Base-by-base conservation (phyloP, 1,140 invertebrate species). In the Brachionus calyciflorus region DNA sequence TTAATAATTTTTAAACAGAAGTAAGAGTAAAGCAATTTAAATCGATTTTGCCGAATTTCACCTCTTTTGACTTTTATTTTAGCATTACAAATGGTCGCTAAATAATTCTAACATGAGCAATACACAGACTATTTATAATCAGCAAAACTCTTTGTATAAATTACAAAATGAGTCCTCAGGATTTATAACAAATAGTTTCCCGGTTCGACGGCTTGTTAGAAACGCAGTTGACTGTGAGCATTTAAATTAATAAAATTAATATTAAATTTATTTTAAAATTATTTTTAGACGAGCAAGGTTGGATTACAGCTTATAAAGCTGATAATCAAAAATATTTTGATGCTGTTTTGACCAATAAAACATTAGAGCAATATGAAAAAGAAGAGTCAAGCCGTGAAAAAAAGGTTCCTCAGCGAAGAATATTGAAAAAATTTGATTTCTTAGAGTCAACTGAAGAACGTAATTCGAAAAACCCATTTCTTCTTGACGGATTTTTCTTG, bases 401-500 rank as follows among this genome's bases (percentile, higher is more conserved):
- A 33, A 24, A 10, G 0, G 17, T 73, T 10, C 69, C 69, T 9
- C 10, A 73, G 12, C 24, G 69, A 51, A 49, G 51, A 10, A 73
- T 51, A 21, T 26, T 73, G 19, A 49, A 73, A 51, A 49, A 73
- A 30, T 49, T 33, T 28, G 44, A 44, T 57, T 40, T 40, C 19
- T 17, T 63, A 37, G 79, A 68, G 9, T 79, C 81, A 21, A 79
- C 80, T 21, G 79, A 79, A n/a, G 79, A 80, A 24, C 78, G 79
- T 9, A 78, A 79, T 48, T 76, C 79, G 14, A 79, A 79, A 48
- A 79, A 80, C 19, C 76, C 76, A 5, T 79, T 80, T 57, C 57
- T 79, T 9, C 78, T 85, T 14, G 82, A 85, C 81, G 83, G 83
- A 7, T 84, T 84, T 77, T 85, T 82, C 79, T 78, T 85, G 81